Percentiles rank a stretch among this genome's conserved stretches.
phyloP scores from a whole-genome alignment of 2,888 invertebrate species.

The Acanthosepion esculentum region DNA sequence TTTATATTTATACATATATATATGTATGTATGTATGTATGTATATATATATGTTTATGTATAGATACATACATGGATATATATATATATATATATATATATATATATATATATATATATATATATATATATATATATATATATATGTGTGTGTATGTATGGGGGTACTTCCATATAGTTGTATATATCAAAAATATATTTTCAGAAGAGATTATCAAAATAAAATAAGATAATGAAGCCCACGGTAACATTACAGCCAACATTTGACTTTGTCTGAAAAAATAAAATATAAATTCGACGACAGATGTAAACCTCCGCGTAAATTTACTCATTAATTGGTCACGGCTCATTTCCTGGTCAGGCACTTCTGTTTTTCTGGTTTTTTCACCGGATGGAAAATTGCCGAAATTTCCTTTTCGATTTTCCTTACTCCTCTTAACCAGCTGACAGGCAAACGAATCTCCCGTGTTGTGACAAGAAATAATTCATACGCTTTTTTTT shows the following conservation, averaged over 20 bases:
- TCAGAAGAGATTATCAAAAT: too few species aligned
- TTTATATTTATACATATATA: too few species aligned
- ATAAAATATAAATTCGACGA: background rate
- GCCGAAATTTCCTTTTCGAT: background rate
- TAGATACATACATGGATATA: too few species aligned
- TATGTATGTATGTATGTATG: too few species aligned
- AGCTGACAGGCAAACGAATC: background rate
- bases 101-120: too few species aligned
- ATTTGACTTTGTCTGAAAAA: background rate
- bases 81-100: too few species aligned
- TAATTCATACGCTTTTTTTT: background rate
- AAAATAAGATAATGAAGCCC: too few species aligned
- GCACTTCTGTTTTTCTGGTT: background rate
- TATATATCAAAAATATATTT: too few species aligned
- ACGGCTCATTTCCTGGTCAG: background rate
- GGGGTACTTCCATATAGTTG: too few species aligned
- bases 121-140: too few species aligned
- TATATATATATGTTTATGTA: too few species aligned
- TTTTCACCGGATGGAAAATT: background rate
- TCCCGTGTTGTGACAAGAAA: background rate
- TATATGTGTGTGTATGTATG: too few species aligned
- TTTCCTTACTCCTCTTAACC: background rate
- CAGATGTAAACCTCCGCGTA: background rate
- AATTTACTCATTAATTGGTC: background rate
- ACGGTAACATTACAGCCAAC: background rate